Evolutionary conservation across 1,140 invertebrate species (phyloP).

Genomic region (Leptinotarsa lineolata): DNA sequence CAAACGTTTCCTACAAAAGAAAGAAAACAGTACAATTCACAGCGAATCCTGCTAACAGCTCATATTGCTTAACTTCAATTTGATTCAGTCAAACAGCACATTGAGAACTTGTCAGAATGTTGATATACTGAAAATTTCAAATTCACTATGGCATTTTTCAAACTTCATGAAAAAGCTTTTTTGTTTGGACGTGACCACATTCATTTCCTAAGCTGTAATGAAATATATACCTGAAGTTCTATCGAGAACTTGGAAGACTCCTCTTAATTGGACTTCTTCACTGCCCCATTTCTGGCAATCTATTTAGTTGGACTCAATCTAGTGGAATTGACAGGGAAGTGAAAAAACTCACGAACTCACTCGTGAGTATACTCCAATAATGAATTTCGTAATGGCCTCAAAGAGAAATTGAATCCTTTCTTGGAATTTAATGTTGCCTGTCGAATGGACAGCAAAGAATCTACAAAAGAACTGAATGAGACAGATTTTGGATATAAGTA

Average conservation of each 20-base stretch:
- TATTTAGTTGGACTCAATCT: constrained; percentile 24
- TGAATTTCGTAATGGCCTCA: constrained; percentile 21
- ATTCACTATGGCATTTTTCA: too few species aligned
- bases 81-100: too few species aligned
- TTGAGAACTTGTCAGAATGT: too few species aligned
- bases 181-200: too few species aligned
- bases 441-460: neutral
- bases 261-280: constrained; percentile 23
- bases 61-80: too few species aligned
- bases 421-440: neutral
- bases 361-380: constrained; percentile 20
- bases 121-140: too few species aligned
- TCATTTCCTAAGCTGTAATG: constrained; percentile 6
- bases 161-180: too few species aligned
- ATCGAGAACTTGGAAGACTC: neutral
- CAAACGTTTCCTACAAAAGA: too few species aligned
- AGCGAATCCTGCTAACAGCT: too few species aligned
- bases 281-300: constrained; percentile 25
- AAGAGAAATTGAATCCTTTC: constrained; percentile 18
- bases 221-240: constrained; percentile 23
- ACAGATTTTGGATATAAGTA: too few species aligned
- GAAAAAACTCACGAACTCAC: constrained; percentile 10
- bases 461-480: too few species aligned
- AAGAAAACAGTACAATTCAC: too few species aligned
- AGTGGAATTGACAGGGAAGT: constrained; percentile 21